phyloP scores from a whole-genome alignment of 2,888 invertebrate species.

The Monopis laevigella region DNA sequence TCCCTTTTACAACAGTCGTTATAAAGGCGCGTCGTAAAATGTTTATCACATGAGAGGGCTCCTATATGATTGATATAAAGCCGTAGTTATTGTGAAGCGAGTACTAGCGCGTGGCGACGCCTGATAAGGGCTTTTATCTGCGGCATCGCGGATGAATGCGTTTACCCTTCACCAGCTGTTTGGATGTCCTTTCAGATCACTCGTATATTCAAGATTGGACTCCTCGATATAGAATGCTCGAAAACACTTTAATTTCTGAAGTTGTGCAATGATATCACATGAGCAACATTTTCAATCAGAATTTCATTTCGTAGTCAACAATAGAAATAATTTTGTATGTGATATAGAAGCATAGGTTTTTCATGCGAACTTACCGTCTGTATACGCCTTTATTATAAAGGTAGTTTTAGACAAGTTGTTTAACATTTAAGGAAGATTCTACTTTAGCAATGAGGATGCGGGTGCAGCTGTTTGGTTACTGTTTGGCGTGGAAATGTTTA shows the following conservation, averaged over 20 bases:
- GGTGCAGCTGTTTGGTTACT: too few relatives aligned
- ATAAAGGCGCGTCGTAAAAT: conserved; percentile 3
- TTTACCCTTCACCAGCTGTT: conserved; percentile 4
- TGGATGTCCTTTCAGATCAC: conserved; percentile 2
- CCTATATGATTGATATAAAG: conserved; percentile 11
- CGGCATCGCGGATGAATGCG: conserved; percentile 10
- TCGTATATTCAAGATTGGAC: neutral
- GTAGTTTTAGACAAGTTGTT: too few relatives aligned
- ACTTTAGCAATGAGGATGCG: too few relatives aligned
- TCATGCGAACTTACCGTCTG: too few relatives aligned
- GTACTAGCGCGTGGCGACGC: conserved; percentile 7
- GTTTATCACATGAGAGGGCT: conserved; percentile 7
- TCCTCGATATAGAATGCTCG: neutral
- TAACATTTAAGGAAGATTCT: too few relatives aligned
- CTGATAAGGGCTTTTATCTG: conserved; percentile 11
- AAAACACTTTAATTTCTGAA: neutral
- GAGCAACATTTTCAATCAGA: too few relatives aligned
- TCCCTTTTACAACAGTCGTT: conserved; percentile 5
- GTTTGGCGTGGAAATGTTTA: too few relatives aligned
- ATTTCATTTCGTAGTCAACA: too few relatives aligned
- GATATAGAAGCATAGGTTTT: too few relatives aligned
- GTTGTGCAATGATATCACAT: too few relatives aligned
- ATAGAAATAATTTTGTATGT: too few relatives aligned
- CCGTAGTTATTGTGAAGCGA: conserved; percentile 8
- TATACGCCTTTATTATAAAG: too few relatives aligned